phyloP scores from a whole-genome alignment of 2,797 vertebrate species.

The Agapornis canus region DNA sequence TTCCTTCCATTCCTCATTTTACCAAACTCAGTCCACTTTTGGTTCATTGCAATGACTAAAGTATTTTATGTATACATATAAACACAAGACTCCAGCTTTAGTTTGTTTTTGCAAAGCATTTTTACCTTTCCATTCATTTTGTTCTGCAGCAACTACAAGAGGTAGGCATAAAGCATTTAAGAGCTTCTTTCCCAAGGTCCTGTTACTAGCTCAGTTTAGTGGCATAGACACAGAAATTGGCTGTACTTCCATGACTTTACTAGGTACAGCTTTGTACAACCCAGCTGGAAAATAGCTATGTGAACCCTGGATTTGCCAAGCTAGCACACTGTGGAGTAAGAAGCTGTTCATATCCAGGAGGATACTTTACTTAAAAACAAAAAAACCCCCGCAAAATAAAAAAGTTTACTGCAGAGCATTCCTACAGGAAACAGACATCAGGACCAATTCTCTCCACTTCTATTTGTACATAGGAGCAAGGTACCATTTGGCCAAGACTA shows the following conservation, averaged over 20 bases:
- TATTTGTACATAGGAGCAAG: conserved; percentile 67
- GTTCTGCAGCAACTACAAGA: conserved; percentile 79
- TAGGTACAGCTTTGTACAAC: neutral
- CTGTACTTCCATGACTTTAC: neutral
- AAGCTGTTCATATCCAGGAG: conserved; percentile 70
- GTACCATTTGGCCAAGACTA: conserved; percentile 78
- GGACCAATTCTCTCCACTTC: conserved; percentile 70
- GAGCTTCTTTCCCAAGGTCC: conserved; percentile 72
- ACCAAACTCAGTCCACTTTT: conserved; percentile 76
- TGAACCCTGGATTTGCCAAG: neutral
- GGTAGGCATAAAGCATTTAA: conserved; percentile 79
- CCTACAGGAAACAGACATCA: conserved; percentile 50
- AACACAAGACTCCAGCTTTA: conserved; percentile 68
- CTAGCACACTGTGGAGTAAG: conserved; percentile 47
- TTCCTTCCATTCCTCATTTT: conserved; percentile 2
- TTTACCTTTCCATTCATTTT: conserved; percentile 62
- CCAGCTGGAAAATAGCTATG: neutral
- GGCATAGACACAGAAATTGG: neutral
- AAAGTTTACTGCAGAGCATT: conserved; percentile 76
- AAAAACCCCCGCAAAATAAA: neutral
- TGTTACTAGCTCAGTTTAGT: neutral
- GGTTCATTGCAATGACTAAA: conserved; percentile 74
- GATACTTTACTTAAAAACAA: neutral
- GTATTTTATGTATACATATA: conserved; percentile 69
- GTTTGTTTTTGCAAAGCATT: conserved; percentile 69